These are phyloP conservation scores for Bufotes viridis DNA, from an alignment of 2,797 vertebrate species.

Conservation along the genomic window DNA sequence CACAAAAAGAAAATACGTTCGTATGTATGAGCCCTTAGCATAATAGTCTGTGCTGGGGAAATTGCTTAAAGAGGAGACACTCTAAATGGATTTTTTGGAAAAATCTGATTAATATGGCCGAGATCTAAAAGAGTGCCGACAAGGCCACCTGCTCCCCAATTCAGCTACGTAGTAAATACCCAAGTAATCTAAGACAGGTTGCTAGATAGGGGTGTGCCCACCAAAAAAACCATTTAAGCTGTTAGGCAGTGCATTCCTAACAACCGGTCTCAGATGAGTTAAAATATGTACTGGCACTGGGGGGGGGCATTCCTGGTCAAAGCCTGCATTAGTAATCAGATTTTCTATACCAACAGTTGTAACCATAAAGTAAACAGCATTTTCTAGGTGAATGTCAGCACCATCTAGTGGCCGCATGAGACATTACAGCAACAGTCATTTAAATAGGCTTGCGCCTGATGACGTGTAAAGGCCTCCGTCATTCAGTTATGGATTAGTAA, in stretches of 20 bases:
- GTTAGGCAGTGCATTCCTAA: neutral
- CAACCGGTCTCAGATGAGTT: neutral
- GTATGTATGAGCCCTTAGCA: no score
- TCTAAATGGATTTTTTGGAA: neutral
- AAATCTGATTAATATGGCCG: neutral
- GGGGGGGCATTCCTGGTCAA: neutral
- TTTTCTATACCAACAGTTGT: neutral
- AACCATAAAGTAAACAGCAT: slow-evolving; percentile 5
- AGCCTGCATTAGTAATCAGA: neutral
- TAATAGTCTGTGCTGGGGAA: neutral
- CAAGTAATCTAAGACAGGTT: neutral
- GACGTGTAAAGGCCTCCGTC: neutral
- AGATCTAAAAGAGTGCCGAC: neutral
- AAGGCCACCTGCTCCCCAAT: neutral
- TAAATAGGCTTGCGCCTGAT: neutral
- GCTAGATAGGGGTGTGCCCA: neutral
- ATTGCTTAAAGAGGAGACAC: neutral
- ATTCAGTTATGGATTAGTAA: neutral
- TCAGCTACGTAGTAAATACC: no score
- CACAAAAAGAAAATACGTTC: no score
- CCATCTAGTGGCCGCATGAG: slow-evolving; percentile 39
- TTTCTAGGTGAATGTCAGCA: neutral
- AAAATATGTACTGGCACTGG: neutral
- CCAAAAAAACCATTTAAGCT: no score
- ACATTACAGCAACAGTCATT: neutral